Conservation (phyloP, 2,797 vertebrate genomes). For the Podarcis lilfordi region DNA sequence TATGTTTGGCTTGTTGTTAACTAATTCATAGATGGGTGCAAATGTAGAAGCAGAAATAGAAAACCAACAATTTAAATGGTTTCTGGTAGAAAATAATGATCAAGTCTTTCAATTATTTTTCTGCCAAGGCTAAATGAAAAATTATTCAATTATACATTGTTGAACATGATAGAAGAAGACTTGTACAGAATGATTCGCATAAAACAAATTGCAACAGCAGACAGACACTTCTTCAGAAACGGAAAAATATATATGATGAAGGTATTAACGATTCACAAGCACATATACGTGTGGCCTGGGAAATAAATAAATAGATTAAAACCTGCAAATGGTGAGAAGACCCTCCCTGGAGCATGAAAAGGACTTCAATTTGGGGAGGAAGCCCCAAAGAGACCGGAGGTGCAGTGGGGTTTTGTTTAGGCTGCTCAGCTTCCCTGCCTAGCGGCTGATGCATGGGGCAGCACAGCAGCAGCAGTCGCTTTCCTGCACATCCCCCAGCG, state of each 20-base stretch:
- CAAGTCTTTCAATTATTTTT: constrained; percentile 60
- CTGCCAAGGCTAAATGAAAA: constrained; percentile 54
- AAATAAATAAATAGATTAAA: too few relatives aligned
- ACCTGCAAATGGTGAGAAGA: not conserved
- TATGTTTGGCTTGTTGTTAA: constrained; percentile 50
- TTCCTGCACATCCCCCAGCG: too few relatives aligned
- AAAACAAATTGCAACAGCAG: not conserved
- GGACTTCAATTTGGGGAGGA: too few relatives aligned
- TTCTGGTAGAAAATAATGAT: constrained; percentile 59
- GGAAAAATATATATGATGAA: not conserved
- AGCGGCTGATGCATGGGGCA: too few relatives aligned
- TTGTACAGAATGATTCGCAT: not conserved
- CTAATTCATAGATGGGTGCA: constrained; percentile 56
- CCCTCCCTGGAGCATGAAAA: too few relatives aligned
- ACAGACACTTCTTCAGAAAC: not conserved
- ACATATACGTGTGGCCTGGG: not conserved
- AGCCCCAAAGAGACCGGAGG: too few relatives aligned
- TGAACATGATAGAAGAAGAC: constrained; percentile 46
- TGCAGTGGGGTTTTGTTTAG: too few relatives aligned
- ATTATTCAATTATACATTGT: constrained; percentile 50
- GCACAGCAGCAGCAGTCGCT: too few relatives aligned
- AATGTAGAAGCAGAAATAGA: constrained; percentile 37
- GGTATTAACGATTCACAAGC: not conserved
- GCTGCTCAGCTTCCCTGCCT: too few relatives aligned
- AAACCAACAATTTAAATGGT: constrained; percentile 45